Base-by-base conservation (phyloP, 1,140 invertebrate species). In the Papilio aristodemus region DNA sequence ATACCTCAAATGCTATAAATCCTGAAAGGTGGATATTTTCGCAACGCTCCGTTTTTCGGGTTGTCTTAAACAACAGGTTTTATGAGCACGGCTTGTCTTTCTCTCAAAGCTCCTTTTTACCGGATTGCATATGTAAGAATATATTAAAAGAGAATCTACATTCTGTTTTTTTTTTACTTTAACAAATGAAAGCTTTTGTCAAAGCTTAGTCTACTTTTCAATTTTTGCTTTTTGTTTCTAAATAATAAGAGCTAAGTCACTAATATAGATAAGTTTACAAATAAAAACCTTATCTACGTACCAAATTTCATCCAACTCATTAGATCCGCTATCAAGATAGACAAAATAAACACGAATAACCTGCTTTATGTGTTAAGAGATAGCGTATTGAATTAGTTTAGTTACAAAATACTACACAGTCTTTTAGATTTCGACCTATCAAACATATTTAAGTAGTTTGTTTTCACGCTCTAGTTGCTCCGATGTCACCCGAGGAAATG, bases 1-100 rank as follows among this genome's bases (percentile, higher is more conserved):
- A 43, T 64, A 43, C 62, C 39, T 64, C 37, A 32, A 64, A 41
- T 25, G 39, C 39, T 64, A 64, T 64, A 64, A 64, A 64, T 64
- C 62, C 39, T 25, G 11, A 64, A 46, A 64, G 39, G 62, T 64
- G 19, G 62, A 64, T 64, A 64, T 64, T 41, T 41, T 64, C 39
- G 4, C 39, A 64, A 43, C 37, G 17, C 39, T 41, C 62, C 13
- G 39, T 64, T 41, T 41, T 64, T 64, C 62, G 62, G 62, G 37
- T 41, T 41, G 62, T 39, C 62, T 64, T 64, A 64, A 64, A 64
- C 60, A 64, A 64, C 60, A 64, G 60, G 37, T 64, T 64, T 64
- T 64, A 64, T 38, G 60, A 64, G 36, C 60, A 41, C 38, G 17
- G 37, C 38, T 64, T 64, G 38, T 64, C 60, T 64, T n/a, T n/a